These are phyloP conservation scores for Gambusia holbrooki DNA, from an alignment of 2,113 vertebrate species.

Conservation along the genomic window DNA sequence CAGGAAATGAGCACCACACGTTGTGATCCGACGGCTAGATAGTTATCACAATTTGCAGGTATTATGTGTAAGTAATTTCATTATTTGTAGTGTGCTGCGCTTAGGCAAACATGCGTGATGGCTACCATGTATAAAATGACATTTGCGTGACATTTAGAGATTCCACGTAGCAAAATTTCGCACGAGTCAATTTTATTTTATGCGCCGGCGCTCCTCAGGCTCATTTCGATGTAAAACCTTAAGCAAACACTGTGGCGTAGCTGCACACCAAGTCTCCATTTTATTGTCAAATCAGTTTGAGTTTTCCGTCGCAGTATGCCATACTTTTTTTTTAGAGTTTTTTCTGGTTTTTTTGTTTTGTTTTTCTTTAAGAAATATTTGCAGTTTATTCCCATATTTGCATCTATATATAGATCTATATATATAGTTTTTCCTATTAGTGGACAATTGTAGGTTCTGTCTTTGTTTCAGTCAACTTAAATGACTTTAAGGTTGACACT, in stretches of 20 bases:
- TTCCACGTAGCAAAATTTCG: background rate
- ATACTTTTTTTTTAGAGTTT: conserved; percentile 1
- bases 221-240: conserved; percentile 69
- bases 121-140: background rate
- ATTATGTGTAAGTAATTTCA: background rate
- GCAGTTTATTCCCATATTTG: background rate
- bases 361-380: conserved; percentile 24
- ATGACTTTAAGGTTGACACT: conserved; percentile 2
- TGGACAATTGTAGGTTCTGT: conserved; percentile 10
- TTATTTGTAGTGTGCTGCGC: background rate
- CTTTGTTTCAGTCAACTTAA: conserved; percentile 12
- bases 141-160: background rate
- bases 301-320: conserved; percentile 38
- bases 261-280: conserved; percentile 51
- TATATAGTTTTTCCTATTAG: background rate
- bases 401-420: no score
- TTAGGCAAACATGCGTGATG: background rate
- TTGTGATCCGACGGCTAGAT: background rate
- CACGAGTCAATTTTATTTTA: conserved; percentile 48
- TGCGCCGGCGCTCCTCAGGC: conserved; percentile 19
- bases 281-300: conserved; percentile 46
- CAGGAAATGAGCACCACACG: background rate
- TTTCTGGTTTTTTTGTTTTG: no score
- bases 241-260: conserved; percentile 49
- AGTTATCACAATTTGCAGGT: background rate